Conservation (phyloP, 2,797 vertebrate genomes). For the Anas acuta region DNA sequence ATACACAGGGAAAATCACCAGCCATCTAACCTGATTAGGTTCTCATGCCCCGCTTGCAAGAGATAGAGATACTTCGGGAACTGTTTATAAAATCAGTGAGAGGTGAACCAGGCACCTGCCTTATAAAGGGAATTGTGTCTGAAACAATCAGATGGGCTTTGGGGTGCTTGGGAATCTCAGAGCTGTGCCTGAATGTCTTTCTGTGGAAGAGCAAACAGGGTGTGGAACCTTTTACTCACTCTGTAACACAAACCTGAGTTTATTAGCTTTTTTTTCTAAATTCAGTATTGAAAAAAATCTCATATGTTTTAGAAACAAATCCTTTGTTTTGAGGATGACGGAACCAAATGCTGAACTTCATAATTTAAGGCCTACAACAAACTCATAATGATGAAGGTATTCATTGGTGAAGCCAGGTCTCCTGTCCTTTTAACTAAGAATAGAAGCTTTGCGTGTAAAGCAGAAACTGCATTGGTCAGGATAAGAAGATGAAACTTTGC, state of each 20-base stretch:
- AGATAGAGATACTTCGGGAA: neutral
- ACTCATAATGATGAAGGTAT: neutral
- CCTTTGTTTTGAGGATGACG: neutral
- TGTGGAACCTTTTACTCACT: neutral
- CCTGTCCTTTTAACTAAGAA: neutral
- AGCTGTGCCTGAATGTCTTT: neutral
- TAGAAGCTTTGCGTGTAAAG: neutral
- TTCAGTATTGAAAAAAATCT: neutral
- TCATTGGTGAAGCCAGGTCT: neutral
- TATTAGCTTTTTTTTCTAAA: neutral
- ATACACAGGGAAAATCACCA: neutral
- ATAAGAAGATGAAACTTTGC: neutral
- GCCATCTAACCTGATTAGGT: neutral
- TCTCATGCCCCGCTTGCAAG: neutral
- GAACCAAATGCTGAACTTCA: neutral
- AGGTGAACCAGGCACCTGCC: neutral
- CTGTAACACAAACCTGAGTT: neutral
- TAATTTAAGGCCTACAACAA: neutral
- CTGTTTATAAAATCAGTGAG: neutral
- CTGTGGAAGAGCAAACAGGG: rapidly evolving
- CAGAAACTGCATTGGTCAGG: neutral
- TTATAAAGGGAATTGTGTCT: neutral
- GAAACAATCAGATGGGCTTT: neutral
- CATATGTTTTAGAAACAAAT: neutral
- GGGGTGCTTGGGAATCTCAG: neutral